Conservation (phyloP, 1,140 invertebrate species). For the Arctopsyche grandis region DNA sequence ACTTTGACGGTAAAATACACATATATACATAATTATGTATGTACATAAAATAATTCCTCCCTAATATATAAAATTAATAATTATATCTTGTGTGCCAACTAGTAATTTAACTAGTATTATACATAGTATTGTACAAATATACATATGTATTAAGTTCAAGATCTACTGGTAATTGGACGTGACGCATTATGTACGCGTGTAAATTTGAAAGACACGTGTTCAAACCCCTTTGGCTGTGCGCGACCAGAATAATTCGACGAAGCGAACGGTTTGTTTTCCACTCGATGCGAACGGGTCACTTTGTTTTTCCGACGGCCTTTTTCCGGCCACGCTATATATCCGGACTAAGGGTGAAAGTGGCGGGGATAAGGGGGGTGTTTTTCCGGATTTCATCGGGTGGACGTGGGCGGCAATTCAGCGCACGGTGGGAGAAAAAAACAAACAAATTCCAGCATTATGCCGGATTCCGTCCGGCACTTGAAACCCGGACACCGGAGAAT, state of each 20-base stretch:
- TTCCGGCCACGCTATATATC: not conserved
- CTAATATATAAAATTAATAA: too few relatives aligned
- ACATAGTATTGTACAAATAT: too few relatives aligned
- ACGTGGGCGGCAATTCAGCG: not conserved
- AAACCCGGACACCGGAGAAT: not conserved
- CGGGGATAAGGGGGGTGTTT: not conserved
- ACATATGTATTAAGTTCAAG: too few relatives aligned
- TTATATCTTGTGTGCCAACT: too few relatives aligned
- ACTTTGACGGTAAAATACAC: too few relatives aligned
- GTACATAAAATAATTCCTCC: too few relatives aligned
- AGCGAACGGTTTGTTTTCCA: not conserved
- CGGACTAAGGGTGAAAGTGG: not conserved
- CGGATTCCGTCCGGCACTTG: too few relatives aligned
- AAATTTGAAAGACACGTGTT: not conserved
- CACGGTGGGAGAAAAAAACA: not conserved
- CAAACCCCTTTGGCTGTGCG: not conserved
- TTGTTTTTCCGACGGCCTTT: not conserved
- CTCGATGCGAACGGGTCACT: not conserved
- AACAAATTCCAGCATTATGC: conserved; percentile 4
- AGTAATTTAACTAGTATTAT: too few relatives aligned
- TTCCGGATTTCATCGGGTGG: not conserved
- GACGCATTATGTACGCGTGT: not conserved
- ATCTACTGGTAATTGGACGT: not conserved
- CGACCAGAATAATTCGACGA: not conserved
- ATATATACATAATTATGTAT: too few relatives aligned